These are phyloP conservation scores for Hylyphantes graminicola DNA, from an alignment of 1,140 invertebrate genomes.

Conservation along the genomic window DNA sequence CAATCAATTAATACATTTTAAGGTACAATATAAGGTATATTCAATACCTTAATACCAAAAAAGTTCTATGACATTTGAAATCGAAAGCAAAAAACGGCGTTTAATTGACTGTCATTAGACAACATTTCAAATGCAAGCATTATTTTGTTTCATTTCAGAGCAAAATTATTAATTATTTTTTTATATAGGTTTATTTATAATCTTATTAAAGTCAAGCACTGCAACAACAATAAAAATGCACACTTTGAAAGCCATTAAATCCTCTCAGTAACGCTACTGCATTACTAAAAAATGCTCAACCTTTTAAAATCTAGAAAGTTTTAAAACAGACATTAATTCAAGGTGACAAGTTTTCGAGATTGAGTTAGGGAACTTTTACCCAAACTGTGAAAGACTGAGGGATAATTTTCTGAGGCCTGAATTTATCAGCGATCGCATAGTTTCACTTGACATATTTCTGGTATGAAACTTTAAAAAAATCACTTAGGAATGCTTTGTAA, in stretches of 20 bases:
- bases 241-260: conserved; percentile 29
- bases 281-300: conserved; percentile 31
- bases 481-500: no score
- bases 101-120: no score
- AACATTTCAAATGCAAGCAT: no score
- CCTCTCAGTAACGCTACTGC: not conserved
- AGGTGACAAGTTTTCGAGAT: conserved; percentile 31
- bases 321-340: conserved; percentile 27
- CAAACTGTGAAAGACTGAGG: not conserved
- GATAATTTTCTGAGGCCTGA: not conserved
- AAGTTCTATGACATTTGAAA: no score
- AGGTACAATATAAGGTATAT: no score
- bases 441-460: not conserved
- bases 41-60: no score
- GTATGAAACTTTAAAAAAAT: not conserved
- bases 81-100: no score
- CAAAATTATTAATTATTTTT: no score
- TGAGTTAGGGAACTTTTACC: not conserved
- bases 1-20: no score
- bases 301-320: not conserved
- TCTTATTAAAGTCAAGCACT: not conserved
- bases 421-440: not conserved
- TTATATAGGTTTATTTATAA: not conserved
- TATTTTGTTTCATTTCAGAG: no score
- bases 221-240: not conserved